Conservation (phyloP, 1,140 invertebrate genomes). For the Apis dorsata region DNA sequence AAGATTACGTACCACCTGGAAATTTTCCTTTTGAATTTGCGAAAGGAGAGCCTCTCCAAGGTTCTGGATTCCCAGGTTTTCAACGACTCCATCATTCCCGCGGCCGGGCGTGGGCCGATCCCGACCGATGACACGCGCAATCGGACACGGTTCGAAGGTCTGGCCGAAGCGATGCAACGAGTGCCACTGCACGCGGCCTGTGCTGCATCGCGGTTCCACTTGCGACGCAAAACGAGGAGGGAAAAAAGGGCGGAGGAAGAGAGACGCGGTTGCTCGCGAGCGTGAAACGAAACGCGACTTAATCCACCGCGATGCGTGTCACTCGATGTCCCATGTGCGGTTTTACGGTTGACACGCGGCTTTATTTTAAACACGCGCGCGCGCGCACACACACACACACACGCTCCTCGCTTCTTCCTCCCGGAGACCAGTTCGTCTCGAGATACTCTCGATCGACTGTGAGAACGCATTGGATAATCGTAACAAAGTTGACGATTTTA, state of each 20-base stretch:
- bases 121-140: not conserved
- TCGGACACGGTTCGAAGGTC: slow-evolving; percentile 31
- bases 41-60: slow-evolving; percentile 53
- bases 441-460: too few species aligned
- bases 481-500: not conserved
- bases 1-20: slow-evolving; percentile 48
- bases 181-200: slow-evolving; percentile 50
- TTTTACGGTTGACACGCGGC: slow-evolving; percentile 54
- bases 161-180: slow-evolving; percentile 43
- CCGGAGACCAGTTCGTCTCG: not conserved
- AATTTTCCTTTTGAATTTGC: slow-evolving; percentile 38
- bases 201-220: slow-evolving; percentile 30
- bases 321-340: slow-evolving; percentile 48
- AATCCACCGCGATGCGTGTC: slow-evolving; percentile 59
- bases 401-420: not conserved
- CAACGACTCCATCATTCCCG: slow-evolving; percentile 45
- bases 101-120: not conserved
- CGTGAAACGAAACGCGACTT: slow-evolving; percentile 56
- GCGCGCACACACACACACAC: too few species aligned
- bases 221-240: not conserved
- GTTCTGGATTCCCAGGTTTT: slow-evolving; percentile 65
- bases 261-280: slow-evolving; percentile 25
- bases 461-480: too few species aligned
- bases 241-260: slow-evolving; percentile 22
- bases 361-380: slow-evolving; percentile 54